These are phyloP conservation scores for Pipistrellus pygmaeus DNA, from an alignment of 2,797 vertebrate genomes.

Conservation along the genomic window DNA sequence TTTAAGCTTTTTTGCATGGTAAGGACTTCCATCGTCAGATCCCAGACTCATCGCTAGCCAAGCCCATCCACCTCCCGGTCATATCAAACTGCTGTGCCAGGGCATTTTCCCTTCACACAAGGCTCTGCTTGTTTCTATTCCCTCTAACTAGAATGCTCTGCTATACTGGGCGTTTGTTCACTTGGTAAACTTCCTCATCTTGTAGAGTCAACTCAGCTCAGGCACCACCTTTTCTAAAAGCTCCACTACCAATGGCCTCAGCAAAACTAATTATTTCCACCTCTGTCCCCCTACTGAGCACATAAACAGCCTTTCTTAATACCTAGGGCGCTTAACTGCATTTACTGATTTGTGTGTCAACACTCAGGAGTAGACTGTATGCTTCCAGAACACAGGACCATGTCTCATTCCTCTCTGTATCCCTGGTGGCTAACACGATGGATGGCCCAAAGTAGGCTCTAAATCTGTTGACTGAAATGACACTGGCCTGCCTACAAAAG, in stretches of 20 bases:
- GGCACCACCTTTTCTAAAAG: conserved; percentile 39
- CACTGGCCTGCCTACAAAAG: conserved; percentile 14
- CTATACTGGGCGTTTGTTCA: neutral
- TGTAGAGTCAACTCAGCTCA: conserved; percentile 47
- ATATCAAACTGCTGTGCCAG: neutral
- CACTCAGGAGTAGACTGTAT: neutral
- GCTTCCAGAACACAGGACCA: conserved; percentile 1
- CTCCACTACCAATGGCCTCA: neutral
- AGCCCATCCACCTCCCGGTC: neutral
- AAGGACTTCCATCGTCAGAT: neutral
- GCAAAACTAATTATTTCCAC: conserved; percentile 45
- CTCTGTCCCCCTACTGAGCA: neutral
- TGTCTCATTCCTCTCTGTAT: neutral
- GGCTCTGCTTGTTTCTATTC: conserved; percentile 11
- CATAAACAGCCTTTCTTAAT: conserved; percentile 2
- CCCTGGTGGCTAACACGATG: neutral
- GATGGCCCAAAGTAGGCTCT: neutral
- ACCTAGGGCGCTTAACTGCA: neutral
- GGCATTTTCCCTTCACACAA: neutral
- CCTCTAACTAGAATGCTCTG: neutral
- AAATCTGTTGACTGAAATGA: conserved; percentile 40
- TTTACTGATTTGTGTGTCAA: conserved; percentile 1
- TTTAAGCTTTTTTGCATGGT: neutral
- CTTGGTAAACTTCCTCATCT: neutral
- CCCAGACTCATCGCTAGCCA: neutral